Evolutionary conservation across 2,113 vertebrate genomes (phyloP).

Genomic region (Varanus salvator): DNA sequence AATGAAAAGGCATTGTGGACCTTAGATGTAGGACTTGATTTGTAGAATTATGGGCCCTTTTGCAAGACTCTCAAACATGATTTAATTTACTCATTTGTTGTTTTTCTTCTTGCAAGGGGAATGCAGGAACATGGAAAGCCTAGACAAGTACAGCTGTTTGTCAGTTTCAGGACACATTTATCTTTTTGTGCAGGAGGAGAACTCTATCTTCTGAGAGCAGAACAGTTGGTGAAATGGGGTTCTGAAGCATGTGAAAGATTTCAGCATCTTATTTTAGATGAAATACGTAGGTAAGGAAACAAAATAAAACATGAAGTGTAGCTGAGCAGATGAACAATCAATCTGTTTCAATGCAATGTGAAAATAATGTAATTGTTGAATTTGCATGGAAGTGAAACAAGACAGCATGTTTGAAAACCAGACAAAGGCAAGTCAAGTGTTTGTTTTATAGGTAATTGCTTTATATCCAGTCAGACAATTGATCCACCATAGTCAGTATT

Average conservation of each 20-base stretch:
- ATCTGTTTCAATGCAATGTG: conserved; percentile 64
- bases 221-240: conserved; percentile 44
- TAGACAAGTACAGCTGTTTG: conserved; percentile 10
- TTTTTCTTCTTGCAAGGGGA: background rate
- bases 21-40: background rate
- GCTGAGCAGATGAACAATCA: conserved; percentile 64
- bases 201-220: conserved; percentile 12
- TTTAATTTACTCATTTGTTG: no score
- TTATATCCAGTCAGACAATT: background rate
- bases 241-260: conserved; percentile 48
- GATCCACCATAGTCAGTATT: background rate
- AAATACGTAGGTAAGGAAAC: conserved; percentile 62
- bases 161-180: conserved; percentile 5
- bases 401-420: background rate
- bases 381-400: conserved; percentile 44
- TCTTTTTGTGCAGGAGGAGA: conserved; percentile 6
- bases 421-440: background rate
- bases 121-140: background rate
- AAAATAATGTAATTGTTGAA: conserved; percentile 71
- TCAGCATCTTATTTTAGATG: conserved; percentile 55
- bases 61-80: background rate
- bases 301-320: conserved; percentile 67
- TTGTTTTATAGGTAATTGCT: background rate
- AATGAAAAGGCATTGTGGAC: background rate
- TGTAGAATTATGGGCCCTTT: no score